Base-by-base conservation (phyloP, 1,140 invertebrate species). In the Meloidogyne floridensis region DNA sequence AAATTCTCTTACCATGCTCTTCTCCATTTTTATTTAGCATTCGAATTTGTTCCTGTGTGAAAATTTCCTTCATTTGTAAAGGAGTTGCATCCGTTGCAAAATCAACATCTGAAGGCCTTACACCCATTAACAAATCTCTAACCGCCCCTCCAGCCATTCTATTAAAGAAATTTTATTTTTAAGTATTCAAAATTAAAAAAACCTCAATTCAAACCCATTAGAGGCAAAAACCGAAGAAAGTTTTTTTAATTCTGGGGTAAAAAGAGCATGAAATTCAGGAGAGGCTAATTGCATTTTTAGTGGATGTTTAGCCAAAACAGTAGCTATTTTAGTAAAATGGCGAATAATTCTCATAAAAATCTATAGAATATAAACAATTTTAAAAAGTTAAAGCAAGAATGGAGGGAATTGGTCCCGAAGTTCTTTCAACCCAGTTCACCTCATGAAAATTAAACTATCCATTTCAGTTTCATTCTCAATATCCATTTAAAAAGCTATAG, bases 11-110 rank as follows among this genome's bases (percentile, higher is more conserved):
- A 65, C 59, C 97, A 93, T 99, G 98, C 87, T 94, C 95, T 91
- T 98, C 96, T 11, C 97, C 97, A 85, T 94, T 95, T 47, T 92
- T 92, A 91, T 99, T 98, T 13, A 99, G 94, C 94, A 97, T 94
- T 86, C 96, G 92, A 20, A 98, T 92, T 75, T 94, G 91, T 92
- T 97, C 95, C 74, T 92, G 91, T 2, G 91, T 93, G 90, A 98
- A 98, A 93, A 99, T 95, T 77, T 94, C 92, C 91, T 96, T 97
- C 96, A 99, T 98, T 92, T 99, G 92, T 20, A 94, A 92, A 0
- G 98, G 98, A 3, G 97, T 99, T 6, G 97, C 98, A 59, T 94
- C 94, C 9, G 97, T 98, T 3, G 98, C 98, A 92, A 99, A 98
- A 91, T 99, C 98, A 54, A 99, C 91, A 92, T 99, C 98, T 88